Conservation (phyloP, 2,113 vertebrate genomes). For the Pangasianodon hypophthalmus region DNA sequence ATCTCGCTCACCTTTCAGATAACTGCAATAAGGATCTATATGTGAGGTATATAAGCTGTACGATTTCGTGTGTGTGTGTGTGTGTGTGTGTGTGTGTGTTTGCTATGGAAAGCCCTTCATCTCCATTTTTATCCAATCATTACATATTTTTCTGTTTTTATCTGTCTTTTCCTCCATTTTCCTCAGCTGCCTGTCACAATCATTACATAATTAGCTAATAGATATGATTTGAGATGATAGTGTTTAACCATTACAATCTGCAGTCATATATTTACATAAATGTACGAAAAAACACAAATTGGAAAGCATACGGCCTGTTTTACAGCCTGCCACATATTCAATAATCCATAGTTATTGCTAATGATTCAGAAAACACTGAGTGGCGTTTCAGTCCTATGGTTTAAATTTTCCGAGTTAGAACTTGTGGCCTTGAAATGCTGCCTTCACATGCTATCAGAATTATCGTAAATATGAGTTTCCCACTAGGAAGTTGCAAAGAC, state of each 20-base stretch:
- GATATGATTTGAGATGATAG: background rate
- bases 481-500: no score
- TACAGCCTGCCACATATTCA: background rate
- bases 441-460: no score
- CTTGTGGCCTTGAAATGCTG: background rate
- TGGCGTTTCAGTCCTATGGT: background rate
- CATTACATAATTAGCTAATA: background rate
- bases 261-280: no score
- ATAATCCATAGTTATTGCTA: no score
- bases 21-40: constrained; percentile 13
- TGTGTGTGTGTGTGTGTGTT: constrained; percentile 14
- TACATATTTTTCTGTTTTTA: background rate
- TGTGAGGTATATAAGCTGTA: constrained; percentile 6
- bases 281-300: no score
- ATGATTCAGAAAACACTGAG: no score
- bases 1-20: constrained; percentile 30
- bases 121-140: background rate
- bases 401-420: background rate
- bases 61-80: constrained; percentile 10
- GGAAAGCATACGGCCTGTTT: background rate
- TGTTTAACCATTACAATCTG: background rate
- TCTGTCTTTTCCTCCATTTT: background rate
- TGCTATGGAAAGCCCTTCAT: background rate
- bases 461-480: no score
- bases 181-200: background rate